Conservation (phyloP, 1,140 invertebrate species). For the Aphaenogaster floridana region DNA sequence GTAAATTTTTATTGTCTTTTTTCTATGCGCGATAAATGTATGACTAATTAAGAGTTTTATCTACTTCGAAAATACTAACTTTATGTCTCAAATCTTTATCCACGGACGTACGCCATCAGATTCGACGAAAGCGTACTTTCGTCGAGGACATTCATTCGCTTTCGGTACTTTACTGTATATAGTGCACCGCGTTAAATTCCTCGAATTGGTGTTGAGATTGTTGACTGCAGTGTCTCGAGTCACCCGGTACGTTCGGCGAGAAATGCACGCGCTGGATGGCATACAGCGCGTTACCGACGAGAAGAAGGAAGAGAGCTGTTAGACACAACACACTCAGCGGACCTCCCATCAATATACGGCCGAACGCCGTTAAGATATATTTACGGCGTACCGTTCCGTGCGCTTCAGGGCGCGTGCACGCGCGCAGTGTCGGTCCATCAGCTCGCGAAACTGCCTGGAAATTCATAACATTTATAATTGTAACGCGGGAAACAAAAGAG, state of each 20-base stretch:
- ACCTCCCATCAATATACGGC: conserved; percentile 85
- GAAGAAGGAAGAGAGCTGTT: conserved; percentile 79
- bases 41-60: not conserved
- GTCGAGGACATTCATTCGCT: not conserved
- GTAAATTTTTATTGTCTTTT: not conserved
- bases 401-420: conserved; percentile 71
- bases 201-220: not conserved
- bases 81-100: not conserved
- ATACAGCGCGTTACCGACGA: conserved; percentile 37
- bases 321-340: conserved; percentile 85
- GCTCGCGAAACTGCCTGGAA: conserved; percentile 11
- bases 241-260: conserved; percentile 63
- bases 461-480: conserved; percentile 39
- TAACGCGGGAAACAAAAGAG: not conserved
- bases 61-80: not conserved
- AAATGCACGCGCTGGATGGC: conserved; percentile 54
- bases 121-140: not conserved
- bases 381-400: conserved; percentile 81
- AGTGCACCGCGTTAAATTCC: not conserved
- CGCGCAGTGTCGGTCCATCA: conserved; percentile 29
- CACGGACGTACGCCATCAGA: not conserved
- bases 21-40: not conserved
- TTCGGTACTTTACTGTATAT: not conserved
- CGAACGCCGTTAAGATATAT: conserved; percentile 85
- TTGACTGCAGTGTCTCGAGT: not conserved